Evolutionary conservation across 2,888 invertebrate species (phyloP).

Genomic region (Ectemnius cavifrons): DNA sequence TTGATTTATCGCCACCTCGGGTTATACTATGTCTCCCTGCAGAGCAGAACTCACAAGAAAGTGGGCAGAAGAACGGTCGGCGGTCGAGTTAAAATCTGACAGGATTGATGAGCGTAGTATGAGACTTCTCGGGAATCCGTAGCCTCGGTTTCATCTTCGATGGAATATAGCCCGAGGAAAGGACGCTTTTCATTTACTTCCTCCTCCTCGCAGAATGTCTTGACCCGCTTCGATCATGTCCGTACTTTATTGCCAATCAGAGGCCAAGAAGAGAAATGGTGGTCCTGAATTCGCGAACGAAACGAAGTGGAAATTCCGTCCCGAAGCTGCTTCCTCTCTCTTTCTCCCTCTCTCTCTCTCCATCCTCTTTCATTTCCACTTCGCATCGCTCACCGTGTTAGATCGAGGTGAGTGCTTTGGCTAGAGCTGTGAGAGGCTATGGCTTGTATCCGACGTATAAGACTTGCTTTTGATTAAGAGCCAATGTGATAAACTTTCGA

Average conservation of each 20-base stretch:
- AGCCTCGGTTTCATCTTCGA: conserved; percentile 21
- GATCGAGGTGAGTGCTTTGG: neutral
- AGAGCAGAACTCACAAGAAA: neutral
- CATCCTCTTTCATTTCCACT: too few relatives aligned
- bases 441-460: conserved; percentile 28
- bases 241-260: conserved; percentile 62
- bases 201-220: conserved; percentile 33
- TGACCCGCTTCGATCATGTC: conserved; percentile 49
- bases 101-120: neutral
- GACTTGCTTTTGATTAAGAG: conserved; percentile 43
- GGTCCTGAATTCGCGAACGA: conserved; percentile 46
- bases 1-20: too few relatives aligned
- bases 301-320: conserved; percentile 49
- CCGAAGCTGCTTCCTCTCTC: conserved; percentile 17
- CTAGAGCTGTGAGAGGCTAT: conserved; percentile 20
- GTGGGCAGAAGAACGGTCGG: neutral
- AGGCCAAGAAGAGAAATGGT: conserved; percentile 41
- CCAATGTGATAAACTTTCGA: conserved; percentile 30
- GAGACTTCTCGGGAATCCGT: neutral
- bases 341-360: conserved; percentile 8
- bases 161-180: conserved; percentile 11
- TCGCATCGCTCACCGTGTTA: neutral
- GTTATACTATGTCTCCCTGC: neutral
- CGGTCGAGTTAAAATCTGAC: neutral
- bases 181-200: conserved; percentile 38